Conservation (phyloP, 2,888 invertebrate genomes). For the Acronicta alni region DNA sequence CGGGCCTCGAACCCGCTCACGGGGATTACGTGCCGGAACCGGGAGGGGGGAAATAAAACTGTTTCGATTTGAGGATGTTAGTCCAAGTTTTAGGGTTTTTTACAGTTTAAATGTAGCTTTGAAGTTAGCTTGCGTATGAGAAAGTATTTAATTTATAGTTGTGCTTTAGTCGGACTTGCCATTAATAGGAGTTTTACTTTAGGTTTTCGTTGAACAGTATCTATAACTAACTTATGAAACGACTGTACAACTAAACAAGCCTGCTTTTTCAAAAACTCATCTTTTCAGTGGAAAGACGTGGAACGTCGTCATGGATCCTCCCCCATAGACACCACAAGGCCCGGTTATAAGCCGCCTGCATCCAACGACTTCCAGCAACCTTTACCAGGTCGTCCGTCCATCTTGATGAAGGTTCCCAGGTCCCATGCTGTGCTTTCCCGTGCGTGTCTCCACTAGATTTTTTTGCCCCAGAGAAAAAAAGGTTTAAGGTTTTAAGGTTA, state of each 20-base stretch:
- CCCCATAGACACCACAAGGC: too few relatives aligned
- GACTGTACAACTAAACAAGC: not conserved
- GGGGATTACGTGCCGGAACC: slow-evolving; percentile 52
- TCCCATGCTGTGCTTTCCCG: too few relatives aligned
- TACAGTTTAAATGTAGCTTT: slow-evolving; percentile 35
- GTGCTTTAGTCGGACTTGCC: not conserved
- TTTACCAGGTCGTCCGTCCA: too few relatives aligned
- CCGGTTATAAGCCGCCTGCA: too few relatives aligned
- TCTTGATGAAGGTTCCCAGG: too few relatives aligned
- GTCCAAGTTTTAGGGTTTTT: slow-evolving; percentile 41
- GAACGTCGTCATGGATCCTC: too few relatives aligned
- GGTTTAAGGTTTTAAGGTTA: too few relatives aligned
- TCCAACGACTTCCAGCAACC: too few relatives aligned
- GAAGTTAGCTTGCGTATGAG: slow-evolving; percentile 23
- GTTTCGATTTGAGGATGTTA: slow-evolving; percentile 53
- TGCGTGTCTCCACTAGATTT: too few relatives aligned
- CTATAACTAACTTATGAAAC: not conserved
- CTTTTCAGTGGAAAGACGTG: too few relatives aligned
- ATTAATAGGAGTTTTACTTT: not conserved
- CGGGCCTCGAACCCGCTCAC: slow-evolving; percentile 54
- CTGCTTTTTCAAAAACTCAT: not conserved
- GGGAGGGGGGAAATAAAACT: slow-evolving; percentile 41
- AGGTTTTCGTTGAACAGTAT: not conserved
- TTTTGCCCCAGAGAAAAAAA: too few relatives aligned
- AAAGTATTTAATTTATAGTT: slow-evolving; percentile 24